These are phyloP conservation scores for Drosophila affinis DNA, from an alignment of 2,888 invertebrate species.

Conservation along the genomic window DNA sequence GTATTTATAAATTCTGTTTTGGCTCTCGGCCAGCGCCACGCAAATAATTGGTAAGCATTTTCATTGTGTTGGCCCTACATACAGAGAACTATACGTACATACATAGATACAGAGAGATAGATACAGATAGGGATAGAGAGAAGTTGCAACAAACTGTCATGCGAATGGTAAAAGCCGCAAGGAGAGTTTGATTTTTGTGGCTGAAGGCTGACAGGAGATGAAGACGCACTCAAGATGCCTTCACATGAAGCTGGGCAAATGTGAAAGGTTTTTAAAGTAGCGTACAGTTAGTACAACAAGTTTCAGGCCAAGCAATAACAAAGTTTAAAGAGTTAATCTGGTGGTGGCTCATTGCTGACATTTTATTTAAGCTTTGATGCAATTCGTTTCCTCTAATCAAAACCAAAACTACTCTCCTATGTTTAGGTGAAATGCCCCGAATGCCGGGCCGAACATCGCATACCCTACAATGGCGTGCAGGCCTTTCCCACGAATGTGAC, in stretches of 20 bases:
- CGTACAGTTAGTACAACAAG: slow-evolving; percentile 38
- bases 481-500: slow-evolving; percentile 98
- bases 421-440: slow-evolving; percentile 97
- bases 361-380: not conserved
- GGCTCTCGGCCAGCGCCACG: slow-evolving; percentile 69
- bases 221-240: slow-evolving; percentile 70
- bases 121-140: slow-evolving; percentile 25
- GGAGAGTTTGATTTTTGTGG: slow-evolving; percentile 25
- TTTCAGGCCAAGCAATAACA: too few species aligned
- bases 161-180: slow-evolving; percentile 26
- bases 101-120: slow-evolving; percentile 10
- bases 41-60: slow-evolving; percentile 75
- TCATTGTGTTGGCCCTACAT: slow-evolving; percentile 58
- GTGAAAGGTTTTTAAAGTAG: slow-evolving; percentile 73
- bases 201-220: slow-evolving; percentile 50
- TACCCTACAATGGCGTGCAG: slow-evolving; percentile 96
- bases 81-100: slow-evolving; percentile 19
- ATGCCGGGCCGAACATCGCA: slow-evolving; percentile 98
- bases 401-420: slow-evolving; percentile 7
- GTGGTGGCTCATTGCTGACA: not conserved
- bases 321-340: not conserved
- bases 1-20: slow-evolving; percentile 69
- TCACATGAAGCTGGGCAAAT: slow-evolving; percentile 34
- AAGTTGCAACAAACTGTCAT: slow-evolving; percentile 67
- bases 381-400: slow-evolving; percentile 14